Conservation (phyloP, 2,113 vertebrate genomes). For the Hyperopisus bebe region DNA sequence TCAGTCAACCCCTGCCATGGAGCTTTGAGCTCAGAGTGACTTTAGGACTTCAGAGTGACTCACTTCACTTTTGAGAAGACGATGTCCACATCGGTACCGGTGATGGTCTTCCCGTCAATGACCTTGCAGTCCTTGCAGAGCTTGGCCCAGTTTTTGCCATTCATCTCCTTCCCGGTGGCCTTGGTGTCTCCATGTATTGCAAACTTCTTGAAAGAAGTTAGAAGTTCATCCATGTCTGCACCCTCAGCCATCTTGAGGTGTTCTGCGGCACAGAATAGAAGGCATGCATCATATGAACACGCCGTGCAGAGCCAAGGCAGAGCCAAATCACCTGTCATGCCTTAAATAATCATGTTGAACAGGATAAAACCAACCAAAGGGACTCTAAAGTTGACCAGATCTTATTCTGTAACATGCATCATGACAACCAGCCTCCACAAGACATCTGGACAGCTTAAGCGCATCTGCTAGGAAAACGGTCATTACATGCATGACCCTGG, state of each 20-base stretch:
- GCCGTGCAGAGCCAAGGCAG: neutral
- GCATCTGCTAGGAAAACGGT: neutral
- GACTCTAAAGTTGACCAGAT: neutral
- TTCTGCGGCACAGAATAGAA: constrained; percentile 26
- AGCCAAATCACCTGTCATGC: neutral
- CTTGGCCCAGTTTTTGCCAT: constrained; percentile 95
- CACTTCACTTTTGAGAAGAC: constrained; percentile 98
- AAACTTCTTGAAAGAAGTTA: constrained; percentile 80
- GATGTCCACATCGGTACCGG: constrained; percentile 83
- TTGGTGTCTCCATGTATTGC: constrained; percentile 86
- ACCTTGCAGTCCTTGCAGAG: constrained; percentile 95
- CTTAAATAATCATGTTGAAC: neutral
- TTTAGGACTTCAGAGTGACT: constrained; percentile 49
- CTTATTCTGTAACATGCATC: neutral
- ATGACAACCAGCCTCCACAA: neutral
- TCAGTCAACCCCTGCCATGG: no score
- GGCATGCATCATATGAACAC: neutral
- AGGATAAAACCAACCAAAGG: neutral
- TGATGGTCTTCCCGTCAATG: constrained; percentile 75
- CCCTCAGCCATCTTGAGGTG: constrained; percentile 69
- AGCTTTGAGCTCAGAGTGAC: neutral
- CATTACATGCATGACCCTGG: neutral
- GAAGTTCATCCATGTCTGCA: constrained; percentile 64
- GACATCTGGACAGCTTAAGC: neutral
- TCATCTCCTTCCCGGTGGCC: constrained; percentile 81